phyloP scores from a whole-genome alignment of 2,113 vertebrate genomes.

The Alligator sinensis region DNA sequence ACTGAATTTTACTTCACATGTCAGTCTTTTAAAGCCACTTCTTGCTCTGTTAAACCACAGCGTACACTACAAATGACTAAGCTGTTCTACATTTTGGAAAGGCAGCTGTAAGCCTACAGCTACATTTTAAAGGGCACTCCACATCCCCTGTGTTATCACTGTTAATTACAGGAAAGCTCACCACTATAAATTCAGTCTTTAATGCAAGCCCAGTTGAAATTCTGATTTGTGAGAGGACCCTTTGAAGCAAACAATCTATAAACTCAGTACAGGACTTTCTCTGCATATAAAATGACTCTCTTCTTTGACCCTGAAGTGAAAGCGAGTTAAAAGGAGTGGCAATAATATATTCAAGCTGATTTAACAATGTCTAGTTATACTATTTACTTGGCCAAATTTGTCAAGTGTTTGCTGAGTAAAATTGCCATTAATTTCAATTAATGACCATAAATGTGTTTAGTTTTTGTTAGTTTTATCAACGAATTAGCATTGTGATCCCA shows the following conservation, averaged over 20 bases:
- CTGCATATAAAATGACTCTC: slow-evolving; percentile 25
- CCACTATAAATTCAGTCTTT: neutral
- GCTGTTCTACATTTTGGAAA: neutral
- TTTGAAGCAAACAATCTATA: slow-evolving; percentile 36
- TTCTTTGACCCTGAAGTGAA: slow-evolving; percentile 19
- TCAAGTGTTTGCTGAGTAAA: neutral
- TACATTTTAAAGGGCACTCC: slow-evolving; percentile 27
- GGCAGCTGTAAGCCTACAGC: slow-evolving; percentile 17
- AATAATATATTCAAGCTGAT: neutral
- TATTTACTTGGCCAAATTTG: neutral
- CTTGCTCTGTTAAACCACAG: neutral
- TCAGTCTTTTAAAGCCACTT: neutral
- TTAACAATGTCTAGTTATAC: neutral
- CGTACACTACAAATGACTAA: neutral
- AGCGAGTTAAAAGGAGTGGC: slow-evolving; percentile 30
- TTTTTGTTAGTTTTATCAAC: neutral
- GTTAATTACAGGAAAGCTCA: slow-evolving; percentile 47
- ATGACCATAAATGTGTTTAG: fast-evolving
- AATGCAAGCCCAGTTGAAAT: slow-evolving; percentile 41
- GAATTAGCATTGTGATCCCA: neutral
- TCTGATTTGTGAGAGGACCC: slow-evolving; percentile 25
- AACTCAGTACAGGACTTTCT: slow-evolving; percentile 29
- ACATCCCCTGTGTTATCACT: slow-evolving; percentile 20
- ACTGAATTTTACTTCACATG: neutral
- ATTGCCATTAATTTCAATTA: neutral